Base-by-base conservation (phyloP, 2,113 vertebrate genomes). In the Taurulus bubalis region DNA sequence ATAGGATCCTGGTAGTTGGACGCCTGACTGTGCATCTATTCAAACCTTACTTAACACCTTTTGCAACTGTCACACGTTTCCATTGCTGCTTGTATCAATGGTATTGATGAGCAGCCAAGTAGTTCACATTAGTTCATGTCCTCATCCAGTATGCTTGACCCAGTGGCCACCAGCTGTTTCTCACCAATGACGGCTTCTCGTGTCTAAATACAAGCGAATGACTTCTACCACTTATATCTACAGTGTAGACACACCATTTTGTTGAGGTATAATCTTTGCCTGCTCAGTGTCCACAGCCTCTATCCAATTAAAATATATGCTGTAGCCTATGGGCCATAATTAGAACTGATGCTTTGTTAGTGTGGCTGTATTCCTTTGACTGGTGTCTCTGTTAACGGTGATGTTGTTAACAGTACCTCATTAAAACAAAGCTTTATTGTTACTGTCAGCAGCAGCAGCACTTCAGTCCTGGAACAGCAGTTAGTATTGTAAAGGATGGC, bases 401-500 rank as follows among this genome's bases (percentile, higher is more conserved):
- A 22, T 34, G 55, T 53, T 58, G 16, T 26, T 66, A 18, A 66
- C 45, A 51, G 32, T 0, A 28, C 2, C 18, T 38, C 15, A 45
- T 8, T 55, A 18, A 47, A 16, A 38, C 36, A 30, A 30, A 66
- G 20, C 28, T 32, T 42, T 5, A 40, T 7, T 30, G 10, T 62
- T 28, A 53, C 8, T 20, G 34, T 63, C 60, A 63, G 62, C 15
- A 56, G 34, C 15, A 56, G 34, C 9, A 32, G 51, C n/a, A 11
- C 42, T 38, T 76, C 64, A 51, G 34, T 71, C 1, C 20, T 34
- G 6, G 14, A 79, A 66, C 65, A 68, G 58, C 40, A 51, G 60
- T 86, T 89, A 87, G 63, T 9, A 0, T 64, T 47, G 26, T 81
- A 89, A 91, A 82, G 49, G 65, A 91, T 92, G 82, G 65, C 75